These are phyloP conservation scores for Drosophila phalerata DNA, from an alignment of 2,888 invertebrate species.

Conservation along the genomic window DNA sequence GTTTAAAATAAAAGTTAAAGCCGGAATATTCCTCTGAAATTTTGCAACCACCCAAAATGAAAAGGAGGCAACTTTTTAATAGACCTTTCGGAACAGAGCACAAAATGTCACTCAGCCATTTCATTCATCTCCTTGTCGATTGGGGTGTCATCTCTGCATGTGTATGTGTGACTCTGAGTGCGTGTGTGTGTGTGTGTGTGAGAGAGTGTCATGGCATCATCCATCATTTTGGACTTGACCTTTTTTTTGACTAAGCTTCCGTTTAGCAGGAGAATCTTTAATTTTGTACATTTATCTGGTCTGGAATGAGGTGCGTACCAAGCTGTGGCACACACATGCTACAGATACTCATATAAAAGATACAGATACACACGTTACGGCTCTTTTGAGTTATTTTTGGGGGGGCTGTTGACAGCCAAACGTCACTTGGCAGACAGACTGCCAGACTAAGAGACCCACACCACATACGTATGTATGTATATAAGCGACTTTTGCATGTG, in stretches of 20 bases:
- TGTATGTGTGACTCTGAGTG: slow-evolving; percentile 52
- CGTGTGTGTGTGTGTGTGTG: slow-evolving; percentile 28
- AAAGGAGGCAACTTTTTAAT: slow-evolving; percentile 48
- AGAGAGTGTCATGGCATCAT: slow-evolving; percentile 82
- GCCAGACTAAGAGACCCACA: slow-evolving; percentile 5
- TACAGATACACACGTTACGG: slow-evolving; percentile 51
- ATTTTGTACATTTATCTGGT: slow-evolving; percentile 73
- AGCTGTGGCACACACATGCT: slow-evolving; percentile 59
- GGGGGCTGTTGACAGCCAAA: slow-evolving; percentile 71
- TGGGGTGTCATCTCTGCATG: slow-evolving; percentile 51
- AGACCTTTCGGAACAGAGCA: slow-evolving; percentile 46
- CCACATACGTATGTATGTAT: background rate
- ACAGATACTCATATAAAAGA: slow-evolving; percentile 36
- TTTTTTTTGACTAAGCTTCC: slow-evolving; percentile 81
- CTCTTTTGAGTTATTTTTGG: slow-evolving; percentile 54
- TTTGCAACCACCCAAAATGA: slow-evolving; percentile 57
- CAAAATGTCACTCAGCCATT: slow-evolving; percentile 75
- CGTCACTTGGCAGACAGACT: slow-evolving; percentile 57
- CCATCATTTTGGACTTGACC: slow-evolving; percentile 86
- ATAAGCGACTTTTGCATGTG: background rate
- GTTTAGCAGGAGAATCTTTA: slow-evolving; percentile 80
- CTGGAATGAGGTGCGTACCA: slow-evolving; percentile 53
- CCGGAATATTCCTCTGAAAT: slow-evolving; percentile 29
- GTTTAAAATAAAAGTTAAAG: slow-evolving; percentile 40
- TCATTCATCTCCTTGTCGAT: slow-evolving; percentile 65